Percentiles rank a stretch among this genome's conserved stretches.
These are phyloP conservation scores for Apamea sordens DNA, from an alignment of 2,888 invertebrate genomes.

Conservation along the genomic window DNA sequence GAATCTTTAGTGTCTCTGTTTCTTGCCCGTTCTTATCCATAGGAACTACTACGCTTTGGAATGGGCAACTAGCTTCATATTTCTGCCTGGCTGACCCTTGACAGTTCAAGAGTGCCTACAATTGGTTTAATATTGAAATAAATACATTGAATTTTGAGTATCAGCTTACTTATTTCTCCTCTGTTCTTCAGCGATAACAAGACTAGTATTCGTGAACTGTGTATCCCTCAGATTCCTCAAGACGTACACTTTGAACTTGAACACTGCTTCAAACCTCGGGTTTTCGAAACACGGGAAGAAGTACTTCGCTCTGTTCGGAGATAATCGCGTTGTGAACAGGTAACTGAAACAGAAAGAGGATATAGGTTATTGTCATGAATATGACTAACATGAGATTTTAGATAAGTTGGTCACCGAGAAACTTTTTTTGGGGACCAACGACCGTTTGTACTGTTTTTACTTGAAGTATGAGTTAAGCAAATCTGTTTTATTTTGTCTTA, in stretches of 20 bases:
- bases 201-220: slow-evolving; percentile 79
- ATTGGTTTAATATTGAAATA: not conserved
- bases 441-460: too few species aligned
- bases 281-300: slow-evolving; percentile 95
- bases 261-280: slow-evolving; percentile 92
- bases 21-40: not conserved
- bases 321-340: slow-evolving; percentile 91
- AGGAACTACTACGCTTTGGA: not conserved
- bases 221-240: slow-evolving; percentile 66
- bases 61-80: not conserved
- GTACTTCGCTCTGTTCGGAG: slow-evolving; percentile 90
- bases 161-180: slow-evolving; percentile 74
- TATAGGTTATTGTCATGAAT: not conserved
- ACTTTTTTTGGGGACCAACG: too few species aligned
- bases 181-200: slow-evolving; percentile 80
- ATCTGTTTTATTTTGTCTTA: too few species aligned
- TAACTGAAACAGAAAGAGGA: slow-evolving; percentile 84
- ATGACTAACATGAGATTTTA: too few species aligned
- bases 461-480: too few species aligned
- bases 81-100: not conserved
- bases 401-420: too few species aligned
- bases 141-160: not conserved
- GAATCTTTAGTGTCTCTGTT: not conserved
- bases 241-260: slow-evolving; percentile 81
- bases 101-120: not conserved